Percentiles rank a stretch among this genome's conserved stretches.
Evolutionary conservation across 2,888 invertebrate species (phyloP).

Genomic region (Diadegma fenestrale): DNA sequence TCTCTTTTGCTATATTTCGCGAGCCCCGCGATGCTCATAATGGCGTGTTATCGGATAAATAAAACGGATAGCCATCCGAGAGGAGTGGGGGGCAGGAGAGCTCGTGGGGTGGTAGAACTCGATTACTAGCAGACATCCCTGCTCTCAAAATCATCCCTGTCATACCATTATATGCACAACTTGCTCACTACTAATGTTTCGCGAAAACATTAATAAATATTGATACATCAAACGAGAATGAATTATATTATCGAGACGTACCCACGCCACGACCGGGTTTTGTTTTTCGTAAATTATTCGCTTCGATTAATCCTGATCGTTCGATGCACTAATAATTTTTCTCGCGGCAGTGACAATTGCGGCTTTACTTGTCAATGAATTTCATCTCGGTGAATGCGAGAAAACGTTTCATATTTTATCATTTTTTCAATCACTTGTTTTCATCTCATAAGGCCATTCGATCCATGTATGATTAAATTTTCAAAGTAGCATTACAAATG

Average conservation of each 20-base stretch:
- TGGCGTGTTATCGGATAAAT: slow-evolving; percentile 85
- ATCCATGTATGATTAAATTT: neutral
- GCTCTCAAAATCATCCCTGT: slow-evolving; percentile 48
- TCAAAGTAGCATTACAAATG: too few relatives aligned
- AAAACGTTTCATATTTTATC: neutral
- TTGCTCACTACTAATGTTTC: slow-evolving; percentile 36
- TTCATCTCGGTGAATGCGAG: neutral
- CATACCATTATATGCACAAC: slow-evolving; percentile 35
- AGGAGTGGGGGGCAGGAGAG: slow-evolving; percentile 22
- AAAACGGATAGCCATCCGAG: slow-evolving; percentile 82
- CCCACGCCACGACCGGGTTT: neutral
- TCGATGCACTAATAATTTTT: neutral
- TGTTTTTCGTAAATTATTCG: neutral
- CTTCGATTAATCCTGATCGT: neutral
- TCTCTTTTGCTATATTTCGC: slow-evolving; percentile 49
- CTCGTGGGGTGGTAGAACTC: slow-evolving; percentile 77
- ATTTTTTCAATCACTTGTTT: neutral
- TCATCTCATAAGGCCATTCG: neutral
- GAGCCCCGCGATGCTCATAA: slow-evolving; percentile 80
- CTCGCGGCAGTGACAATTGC: neutral
- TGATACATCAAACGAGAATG: slow-evolving; percentile 37
- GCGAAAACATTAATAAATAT: slow-evolving; percentile 46
- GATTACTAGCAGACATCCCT: slow-evolving; percentile 82
- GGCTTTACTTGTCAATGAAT: neutral
- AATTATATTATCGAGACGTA: neutral